phyloP scores from a whole-genome alignment of 92 coral and sea anemone species.

The Zoanthus solanderi region DNA sequence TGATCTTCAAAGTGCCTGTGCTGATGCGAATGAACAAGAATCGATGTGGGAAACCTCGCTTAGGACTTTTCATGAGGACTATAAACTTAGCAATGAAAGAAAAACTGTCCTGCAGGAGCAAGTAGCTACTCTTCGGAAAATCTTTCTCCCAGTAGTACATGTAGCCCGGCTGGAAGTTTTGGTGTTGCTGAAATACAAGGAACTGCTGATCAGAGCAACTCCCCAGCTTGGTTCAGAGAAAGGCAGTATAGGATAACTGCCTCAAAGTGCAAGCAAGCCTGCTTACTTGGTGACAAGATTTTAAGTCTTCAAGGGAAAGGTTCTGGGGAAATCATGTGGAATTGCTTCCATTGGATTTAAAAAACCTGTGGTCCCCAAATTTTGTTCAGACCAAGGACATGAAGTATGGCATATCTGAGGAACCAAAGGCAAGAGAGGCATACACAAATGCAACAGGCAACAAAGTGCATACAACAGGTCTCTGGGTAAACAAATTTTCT shows the following conservation, averaged over 20 bases:
- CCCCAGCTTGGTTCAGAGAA: constrained; percentile 30
- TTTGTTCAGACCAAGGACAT: constrained; percentile 41
- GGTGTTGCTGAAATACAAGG: constrained; percentile 36
- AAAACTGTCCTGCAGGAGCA: constrained; percentile 17
- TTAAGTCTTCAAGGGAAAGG: constrained; percentile 18
- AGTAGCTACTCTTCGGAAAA: constrained; percentile 10
- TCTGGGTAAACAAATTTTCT: constrained; percentile 58
- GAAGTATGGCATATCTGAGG: constrained; percentile 47
- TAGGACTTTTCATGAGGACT: constrained; percentile 23
- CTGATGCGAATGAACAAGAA: constrained; percentile 2
- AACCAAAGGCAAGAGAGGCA: constrained; percentile 58
- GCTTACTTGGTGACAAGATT: constrained; percentile 31
- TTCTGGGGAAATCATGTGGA: constrained; percentile 26
- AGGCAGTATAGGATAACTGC: constrained; percentile 42
- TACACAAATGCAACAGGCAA: constrained; percentile 48
- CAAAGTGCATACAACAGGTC: constrained; percentile 46
- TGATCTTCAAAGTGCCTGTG: constrained; percentile 4
- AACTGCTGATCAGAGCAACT: constrained; percentile 38
- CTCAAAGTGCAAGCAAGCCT: constrained; percentile 30
- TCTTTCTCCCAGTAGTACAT: neutral
- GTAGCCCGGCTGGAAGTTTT: neutral
- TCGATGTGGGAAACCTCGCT: constrained; percentile 55
- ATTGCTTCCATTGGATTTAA: constrained; percentile 46
- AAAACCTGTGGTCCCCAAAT: constrained; percentile 55
- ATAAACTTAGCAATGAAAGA: constrained; percentile 14